A percentile compares a stretch with the other conserved stretches of the same genome.
Evolutionary conservation across 2,113 vertebrate genomes (phyloP).

Genomic region (Alligator mississippiensis): DNA sequence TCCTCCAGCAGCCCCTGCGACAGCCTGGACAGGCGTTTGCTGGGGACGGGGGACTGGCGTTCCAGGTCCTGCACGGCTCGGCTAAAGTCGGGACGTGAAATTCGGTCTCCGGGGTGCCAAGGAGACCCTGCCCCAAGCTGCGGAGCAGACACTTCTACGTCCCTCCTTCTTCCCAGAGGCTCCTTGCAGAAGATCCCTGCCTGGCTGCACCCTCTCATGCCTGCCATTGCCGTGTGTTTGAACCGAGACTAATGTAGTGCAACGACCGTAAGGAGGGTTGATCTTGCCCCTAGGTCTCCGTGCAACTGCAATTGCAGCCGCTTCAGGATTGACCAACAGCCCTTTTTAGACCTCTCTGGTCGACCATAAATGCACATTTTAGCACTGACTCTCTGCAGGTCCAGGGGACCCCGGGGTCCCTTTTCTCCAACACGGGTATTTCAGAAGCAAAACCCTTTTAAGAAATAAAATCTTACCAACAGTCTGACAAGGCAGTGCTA

Average conservation of each 20-base stretch:
- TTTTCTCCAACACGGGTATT: background rate
- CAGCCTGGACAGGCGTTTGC: too few species aligned
- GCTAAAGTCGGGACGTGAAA: background rate
- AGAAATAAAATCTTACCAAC: conserved; percentile 4
- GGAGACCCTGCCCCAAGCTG: too few species aligned
- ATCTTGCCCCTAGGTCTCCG: background rate
- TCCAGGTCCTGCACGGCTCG: background rate
- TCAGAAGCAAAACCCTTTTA: background rate
- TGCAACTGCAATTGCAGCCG: background rate
- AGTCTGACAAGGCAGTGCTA: conserved; percentile 2
- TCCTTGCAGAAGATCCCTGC: too few species aligned
- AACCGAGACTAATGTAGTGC: background rate
- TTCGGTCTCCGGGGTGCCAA: too few species aligned
- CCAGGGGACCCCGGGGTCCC: background rate
- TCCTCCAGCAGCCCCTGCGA: background rate
- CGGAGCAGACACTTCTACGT: too few species aligned
- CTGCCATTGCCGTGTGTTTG: background rate
- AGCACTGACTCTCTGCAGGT: too few species aligned
- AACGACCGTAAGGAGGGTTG: background rate
- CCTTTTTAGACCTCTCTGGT: background rate
- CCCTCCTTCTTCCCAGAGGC: too few species aligned
- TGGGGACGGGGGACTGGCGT: too few species aligned
- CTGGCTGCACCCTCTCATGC: background rate
- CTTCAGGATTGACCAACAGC: accelerated
- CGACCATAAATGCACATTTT: too few species aligned